Percentiles rank a stretch among this genome's conserved stretches.
Conservation (phyloP, 1,140 invertebrate species). For the Drosophila pallidifrons region DNA sequence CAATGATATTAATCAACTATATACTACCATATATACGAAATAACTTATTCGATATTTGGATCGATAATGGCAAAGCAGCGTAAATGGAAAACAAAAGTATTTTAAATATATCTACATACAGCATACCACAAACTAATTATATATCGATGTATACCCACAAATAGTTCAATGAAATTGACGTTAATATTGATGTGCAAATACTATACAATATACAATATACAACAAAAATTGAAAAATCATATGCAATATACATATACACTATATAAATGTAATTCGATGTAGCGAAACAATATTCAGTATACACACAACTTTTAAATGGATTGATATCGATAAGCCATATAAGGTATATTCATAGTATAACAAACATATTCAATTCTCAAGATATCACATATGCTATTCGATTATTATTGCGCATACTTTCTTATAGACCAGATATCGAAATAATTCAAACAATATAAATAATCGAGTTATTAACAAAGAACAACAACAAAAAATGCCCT, state of each 20-base stretch:
- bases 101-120: neutral
- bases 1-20: conserved; percentile 11
- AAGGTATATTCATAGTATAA: no score
- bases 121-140: neutral
- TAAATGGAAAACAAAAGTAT: neutral
- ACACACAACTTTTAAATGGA: neutral
- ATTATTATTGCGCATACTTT: no score
- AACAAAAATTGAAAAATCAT: neutral
- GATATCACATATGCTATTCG: no score
- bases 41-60: neutral
- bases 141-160: conserved; percentile 15
- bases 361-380: no score
- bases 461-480: no score
- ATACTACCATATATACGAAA: neutral
- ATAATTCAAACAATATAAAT: no score
- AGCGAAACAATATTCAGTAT: neutral
- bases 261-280: neutral
- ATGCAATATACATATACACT: neutral
- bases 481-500: conserved; percentile 6
- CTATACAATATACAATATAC: conserved; percentile 9
- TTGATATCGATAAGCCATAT: no score
- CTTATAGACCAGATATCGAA: no score
- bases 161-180: conserved; percentile 10
- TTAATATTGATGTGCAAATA: conserved; percentile 16
- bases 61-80: conserved; percentile 25